Percentiles rank a stretch among this genome's conserved stretches.
Evolutionary conservation across 1,140 invertebrate genomes (phyloP).

Genomic region (Ips nitidus): DNA sequence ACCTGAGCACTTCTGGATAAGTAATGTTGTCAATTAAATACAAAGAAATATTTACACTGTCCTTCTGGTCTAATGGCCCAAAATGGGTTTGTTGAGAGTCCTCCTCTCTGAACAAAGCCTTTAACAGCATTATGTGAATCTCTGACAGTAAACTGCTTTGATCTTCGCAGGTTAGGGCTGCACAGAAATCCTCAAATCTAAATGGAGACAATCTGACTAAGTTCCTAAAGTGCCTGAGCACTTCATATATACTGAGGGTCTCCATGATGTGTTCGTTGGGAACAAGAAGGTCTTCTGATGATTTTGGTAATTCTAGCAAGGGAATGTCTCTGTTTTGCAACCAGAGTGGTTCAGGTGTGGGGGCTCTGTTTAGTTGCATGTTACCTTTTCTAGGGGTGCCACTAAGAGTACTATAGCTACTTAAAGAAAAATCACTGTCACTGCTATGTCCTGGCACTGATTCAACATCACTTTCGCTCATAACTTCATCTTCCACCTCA

Average conservation of each 20-base stretch:
- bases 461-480: slow-evolving; percentile 67
- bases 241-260: slow-evolving; percentile 88
- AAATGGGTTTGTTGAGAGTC: slow-evolving; percentile 94
- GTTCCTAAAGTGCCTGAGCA: slow-evolving; percentile 86
- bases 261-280: slow-evolving; percentile 77
- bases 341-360: slow-evolving; percentile 86
- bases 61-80: slow-evolving; percentile 94
- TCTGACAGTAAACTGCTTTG: slow-evolving; percentile 88
- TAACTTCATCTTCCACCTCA: slow-evolving; percentile 71
- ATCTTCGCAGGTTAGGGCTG: slow-evolving; percentile 87
- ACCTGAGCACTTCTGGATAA: slow-evolving; percentile 88
- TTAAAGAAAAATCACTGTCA: slow-evolving; percentile 82
- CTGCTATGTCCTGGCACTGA: slow-evolving; percentile 70
- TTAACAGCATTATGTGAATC: slow-evolving; percentile 89
- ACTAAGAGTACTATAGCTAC: slow-evolving; percentile 72
- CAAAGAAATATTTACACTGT: slow-evolving; percentile 90
- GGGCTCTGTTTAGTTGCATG: slow-evolving; percentile 59
- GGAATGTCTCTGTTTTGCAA: slow-evolving; percentile 79
- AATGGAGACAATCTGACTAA: slow-evolving; percentile 90
- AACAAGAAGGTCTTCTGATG: slow-evolving; percentile 88
- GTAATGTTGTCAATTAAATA: slow-evolving; percentile 92
- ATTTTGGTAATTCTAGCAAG: slow-evolving; percentile 74
- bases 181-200: slow-evolving; percentile 94
- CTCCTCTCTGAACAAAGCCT: slow-evolving; percentile 89
- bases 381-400: slow-evolving; percentile 61